Conservation (phyloP, 2,113 vertebrate species). For the Lagopus leucura region DNA sequence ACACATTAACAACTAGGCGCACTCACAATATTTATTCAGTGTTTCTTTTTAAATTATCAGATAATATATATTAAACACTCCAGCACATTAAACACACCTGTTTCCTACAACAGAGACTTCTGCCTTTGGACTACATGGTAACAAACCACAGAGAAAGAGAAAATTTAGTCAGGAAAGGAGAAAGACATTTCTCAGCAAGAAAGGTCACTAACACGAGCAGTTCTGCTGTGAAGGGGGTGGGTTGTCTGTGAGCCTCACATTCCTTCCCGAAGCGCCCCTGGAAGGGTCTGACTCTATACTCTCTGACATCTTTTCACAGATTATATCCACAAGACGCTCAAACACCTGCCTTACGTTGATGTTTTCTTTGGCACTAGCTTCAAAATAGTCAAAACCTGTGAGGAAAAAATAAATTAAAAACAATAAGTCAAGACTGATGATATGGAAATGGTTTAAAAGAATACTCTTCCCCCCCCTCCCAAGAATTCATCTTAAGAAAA, state of each 20-base stretch:
- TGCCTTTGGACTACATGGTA: slow-evolving; percentile 27
- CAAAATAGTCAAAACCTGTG: slow-evolving; percentile 96
- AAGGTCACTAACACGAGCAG: slow-evolving; percentile 88
- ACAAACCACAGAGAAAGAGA: slow-evolving; percentile 29
- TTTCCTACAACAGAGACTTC: slow-evolving; percentile 32
- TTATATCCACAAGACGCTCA: slow-evolving; percentile 95
- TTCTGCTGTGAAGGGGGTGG: slow-evolving; percentile 89
- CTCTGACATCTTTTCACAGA: slow-evolving; percentile 98
- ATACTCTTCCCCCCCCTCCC: neutral
- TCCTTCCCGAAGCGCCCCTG: slow-evolving; percentile 82
- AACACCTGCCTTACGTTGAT: slow-evolving; percentile 97
- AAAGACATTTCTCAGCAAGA: neutral
- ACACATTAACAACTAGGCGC: slow-evolving; percentile 24
- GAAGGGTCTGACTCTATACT: slow-evolving; percentile 89
- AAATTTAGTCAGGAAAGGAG: neutral
- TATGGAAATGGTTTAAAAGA: neutral
- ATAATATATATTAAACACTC: slow-evolving; percentile 20
- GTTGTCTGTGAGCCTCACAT: slow-evolving; percentile 89
- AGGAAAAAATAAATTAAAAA: neutral
- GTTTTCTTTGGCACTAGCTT: slow-evolving; percentile 98
- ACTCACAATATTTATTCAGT: slow-evolving; percentile 7
- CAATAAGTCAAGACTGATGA: neutral
- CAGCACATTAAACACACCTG: slow-evolving; percentile 36
- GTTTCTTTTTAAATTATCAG: slow-evolving; percentile 11
- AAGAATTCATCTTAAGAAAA: neutral